Percentiles rank a stretch among this genome's conserved stretches.
These are phyloP conservation scores for Osmoderma eremita DNA, from an alignment of 2,888 invertebrate genomes.

Conservation along the genomic window DNA sequence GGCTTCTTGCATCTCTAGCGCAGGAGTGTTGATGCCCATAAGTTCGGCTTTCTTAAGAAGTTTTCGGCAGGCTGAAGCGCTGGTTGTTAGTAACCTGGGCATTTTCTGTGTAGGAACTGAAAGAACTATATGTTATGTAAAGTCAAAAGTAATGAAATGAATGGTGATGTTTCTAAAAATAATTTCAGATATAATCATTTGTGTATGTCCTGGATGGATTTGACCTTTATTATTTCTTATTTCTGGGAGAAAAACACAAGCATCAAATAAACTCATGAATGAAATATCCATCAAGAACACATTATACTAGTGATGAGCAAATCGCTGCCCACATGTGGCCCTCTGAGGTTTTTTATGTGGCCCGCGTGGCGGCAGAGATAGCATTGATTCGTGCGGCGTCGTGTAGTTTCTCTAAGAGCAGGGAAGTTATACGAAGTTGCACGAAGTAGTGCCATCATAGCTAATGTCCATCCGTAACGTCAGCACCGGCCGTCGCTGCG, in stretches of 20 bases:
- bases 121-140: constrained; percentile 32
- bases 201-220: not conserved
- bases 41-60: constrained; percentile 87
- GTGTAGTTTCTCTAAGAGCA: too few species aligned
- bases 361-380: too few species aligned
- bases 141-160: constrained; percentile 30
- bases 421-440: too few species aligned
- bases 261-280: not conserved
- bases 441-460: too few species aligned
- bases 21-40: constrained; percentile 88
- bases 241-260: not conserved
- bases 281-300: constrained; percentile 5
- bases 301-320: not conserved
- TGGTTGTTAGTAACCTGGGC: constrained; percentile 89
- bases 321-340: too few species aligned
- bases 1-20: constrained; percentile 83
- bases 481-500: too few species aligned
- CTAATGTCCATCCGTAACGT: too few species aligned
- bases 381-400: too few species aligned
- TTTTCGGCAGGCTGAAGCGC: constrained; percentile 86
- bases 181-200: too few species aligned
- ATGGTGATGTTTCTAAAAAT: constrained; percentile 23
- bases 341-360: too few species aligned
- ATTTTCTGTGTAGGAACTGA: constrained; percentile 94
- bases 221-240: not conserved